Evolutionary conservation across 2,888 invertebrate species (phyloP).

Genomic region (Pelosia muscerda): DNA sequence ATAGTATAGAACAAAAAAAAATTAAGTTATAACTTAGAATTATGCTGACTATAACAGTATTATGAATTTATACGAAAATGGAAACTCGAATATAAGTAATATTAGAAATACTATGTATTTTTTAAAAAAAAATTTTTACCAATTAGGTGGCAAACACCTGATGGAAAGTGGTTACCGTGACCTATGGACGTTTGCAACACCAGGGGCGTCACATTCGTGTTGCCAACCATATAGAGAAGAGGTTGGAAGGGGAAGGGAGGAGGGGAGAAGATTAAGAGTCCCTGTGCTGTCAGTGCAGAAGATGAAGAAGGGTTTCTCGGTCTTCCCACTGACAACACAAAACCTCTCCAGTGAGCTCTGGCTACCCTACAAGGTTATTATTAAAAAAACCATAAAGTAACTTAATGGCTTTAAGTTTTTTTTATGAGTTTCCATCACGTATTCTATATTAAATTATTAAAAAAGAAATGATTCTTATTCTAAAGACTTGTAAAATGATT

Average conservation of each 20-base stretch:
- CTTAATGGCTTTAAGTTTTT: background rate
- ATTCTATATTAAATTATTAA: conserved; percentile 26
- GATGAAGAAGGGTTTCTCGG: too few species aligned
- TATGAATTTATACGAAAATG: conserved; percentile 24
- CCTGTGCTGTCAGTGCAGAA: too few species aligned
- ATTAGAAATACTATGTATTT: background rate
- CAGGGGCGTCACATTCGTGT: too few species aligned
- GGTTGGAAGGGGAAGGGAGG: too few species aligned
- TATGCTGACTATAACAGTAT: conserved; percentile 52
- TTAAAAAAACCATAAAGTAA: background rate
- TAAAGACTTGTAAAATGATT: conserved; percentile 34
- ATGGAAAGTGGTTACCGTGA: too few species aligned
- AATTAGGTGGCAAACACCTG: too few species aligned
- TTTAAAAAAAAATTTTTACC: background rate
- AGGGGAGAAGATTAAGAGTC: too few species aligned
- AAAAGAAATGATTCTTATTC: conserved; percentile 29
- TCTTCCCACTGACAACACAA: too few species aligned
- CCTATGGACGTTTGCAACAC: too few species aligned
- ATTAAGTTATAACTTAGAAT: conserved; percentile 41
- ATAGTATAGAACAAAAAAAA: conserved; percentile 43
- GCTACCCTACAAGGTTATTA: too few species aligned
- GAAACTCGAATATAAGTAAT: conserved; percentile 36
- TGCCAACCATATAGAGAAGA: too few species aligned
- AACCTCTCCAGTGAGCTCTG: too few species aligned
- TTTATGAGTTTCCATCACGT: conserved; percentile 30